Conservation (phyloP, 2,113 vertebrate species). For the Pampusana beccarii region DNA sequence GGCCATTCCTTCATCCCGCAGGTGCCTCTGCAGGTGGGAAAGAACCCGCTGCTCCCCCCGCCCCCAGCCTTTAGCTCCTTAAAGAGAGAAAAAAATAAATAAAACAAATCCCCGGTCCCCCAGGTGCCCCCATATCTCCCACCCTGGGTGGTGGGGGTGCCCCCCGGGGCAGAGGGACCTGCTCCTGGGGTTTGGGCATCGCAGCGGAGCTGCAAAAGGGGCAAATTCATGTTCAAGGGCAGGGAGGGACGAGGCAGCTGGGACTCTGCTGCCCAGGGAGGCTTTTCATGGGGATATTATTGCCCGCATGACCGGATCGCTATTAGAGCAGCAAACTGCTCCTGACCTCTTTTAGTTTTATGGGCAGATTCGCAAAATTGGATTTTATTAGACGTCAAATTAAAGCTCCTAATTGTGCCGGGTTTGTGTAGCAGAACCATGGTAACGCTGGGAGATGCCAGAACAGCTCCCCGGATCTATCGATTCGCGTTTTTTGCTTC, state of each 20-base stretch:
- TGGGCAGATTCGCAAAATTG: background rate
- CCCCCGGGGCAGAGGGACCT: background rate
- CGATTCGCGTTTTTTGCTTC: background rate
- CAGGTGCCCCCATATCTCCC: background rate
- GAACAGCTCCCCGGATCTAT: background rate
- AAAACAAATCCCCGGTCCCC: background rate
- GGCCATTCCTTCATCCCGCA: background rate
- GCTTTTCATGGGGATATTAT: background rate
- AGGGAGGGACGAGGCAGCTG: background rate
- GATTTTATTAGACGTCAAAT: conserved; percentile 18
- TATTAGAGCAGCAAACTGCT: background rate
- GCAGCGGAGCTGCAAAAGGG: background rate
- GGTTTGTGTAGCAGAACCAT: conserved; percentile 18
- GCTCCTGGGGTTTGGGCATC: background rate
- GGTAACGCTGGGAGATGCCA: conserved; percentile 26
- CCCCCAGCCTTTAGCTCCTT: background rate
- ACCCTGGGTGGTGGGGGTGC: background rate
- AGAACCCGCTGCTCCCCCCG: background rate
- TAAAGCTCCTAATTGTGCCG: conserved; percentile 14
- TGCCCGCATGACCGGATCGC: background rate
- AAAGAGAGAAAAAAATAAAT: too few relatives aligned
- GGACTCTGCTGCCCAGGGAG: background rate
- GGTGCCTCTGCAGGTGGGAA: conserved; percentile 24
- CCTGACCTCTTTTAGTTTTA: background rate
- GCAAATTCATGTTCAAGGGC: background rate